A percentile compares a stretch with the other conserved stretches of the same genome.
Evolutionary conservation across 2,888 invertebrate species (phyloP).

Genomic region (Hirtodrosophila cameraria): DNA sequence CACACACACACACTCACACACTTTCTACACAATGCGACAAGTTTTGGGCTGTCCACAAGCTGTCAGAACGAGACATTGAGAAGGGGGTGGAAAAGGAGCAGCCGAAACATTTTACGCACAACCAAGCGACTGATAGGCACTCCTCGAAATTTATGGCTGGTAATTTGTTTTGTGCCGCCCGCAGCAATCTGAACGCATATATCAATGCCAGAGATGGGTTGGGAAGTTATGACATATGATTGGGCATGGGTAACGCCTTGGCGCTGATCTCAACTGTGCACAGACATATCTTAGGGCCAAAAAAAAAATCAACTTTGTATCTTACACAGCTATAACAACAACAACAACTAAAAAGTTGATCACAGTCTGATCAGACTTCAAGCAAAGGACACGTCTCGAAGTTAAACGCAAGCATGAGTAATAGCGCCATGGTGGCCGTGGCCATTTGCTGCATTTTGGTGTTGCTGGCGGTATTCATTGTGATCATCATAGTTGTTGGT

Average conservation of each 20-base stretch:
- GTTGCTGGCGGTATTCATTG: conserved; percentile 91
- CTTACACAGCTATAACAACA: conserved; percentile 31
- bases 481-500: conserved; percentile 92
- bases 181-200: conserved; percentile 30
- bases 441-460: conserved; percentile 93
- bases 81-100: not conserved
- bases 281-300: conserved; percentile 31
- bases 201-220: conserved; percentile 25
- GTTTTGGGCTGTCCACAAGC: conserved; percentile 75
- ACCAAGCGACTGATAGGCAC: conserved; percentile 66
- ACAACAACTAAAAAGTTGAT: conserved; percentile 3
- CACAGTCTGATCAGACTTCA: not conserved
- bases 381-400: conserved; percentile 12
- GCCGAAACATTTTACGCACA: conserved; percentile 58
- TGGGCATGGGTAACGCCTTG: conserved; percentile 22
- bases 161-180: conserved; percentile 62
- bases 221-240: conserved; percentile 62
- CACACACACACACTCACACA: conserved; percentile 4
- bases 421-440: conserved; percentile 90
- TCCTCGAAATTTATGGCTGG: conserved; percentile 68
- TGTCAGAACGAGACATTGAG: conserved; percentile 43
- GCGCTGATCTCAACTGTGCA: conserved; percentile 70
- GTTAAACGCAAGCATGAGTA: conserved; percentile 79
- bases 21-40: conserved; percentile 48
- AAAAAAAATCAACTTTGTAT: conserved; percentile 17